Evolutionary conservation across 2,888 invertebrate genomes (phyloP).

Genomic region (Polyploca ridens): DNA sequence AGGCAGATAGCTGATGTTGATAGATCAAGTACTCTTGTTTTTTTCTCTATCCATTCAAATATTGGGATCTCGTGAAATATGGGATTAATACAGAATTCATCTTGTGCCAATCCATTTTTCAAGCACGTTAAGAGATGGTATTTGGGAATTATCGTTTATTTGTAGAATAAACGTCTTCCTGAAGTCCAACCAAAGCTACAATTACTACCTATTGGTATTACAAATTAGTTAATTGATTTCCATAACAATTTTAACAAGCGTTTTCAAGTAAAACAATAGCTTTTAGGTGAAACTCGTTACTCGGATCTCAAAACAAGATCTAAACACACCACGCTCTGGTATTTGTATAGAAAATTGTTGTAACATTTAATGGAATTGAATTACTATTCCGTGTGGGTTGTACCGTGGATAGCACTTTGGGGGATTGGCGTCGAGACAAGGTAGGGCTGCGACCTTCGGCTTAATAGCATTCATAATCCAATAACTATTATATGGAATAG

Average conservation of each 20-base stretch:
- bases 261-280: neutral
- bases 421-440: slow-evolving; percentile 50
- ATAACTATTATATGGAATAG: slow-evolving; percentile 22
- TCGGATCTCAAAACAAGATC: neutral
- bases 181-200: neutral
- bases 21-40: too few relatives aligned
- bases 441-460: slow-evolving; percentile 40
- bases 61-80: too few relatives aligned
- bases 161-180: neutral
- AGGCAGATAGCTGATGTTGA: too few relatives aligned
- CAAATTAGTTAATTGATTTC: neutral
- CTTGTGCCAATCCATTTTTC: too few relatives aligned
- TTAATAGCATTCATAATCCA: slow-evolving; percentile 27
- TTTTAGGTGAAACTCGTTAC: neutral
- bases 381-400: slow-evolving; percentile 46
- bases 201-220: neutral
- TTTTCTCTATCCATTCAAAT: too few relatives aligned
- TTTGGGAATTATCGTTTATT: neutral
- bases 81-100: too few relatives aligned
- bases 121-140: too few relatives aligned
- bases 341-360: slow-evolving; percentile 30
- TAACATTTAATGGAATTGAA: slow-evolving; percentile 48
- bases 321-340: neutral
- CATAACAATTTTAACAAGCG: neutral
- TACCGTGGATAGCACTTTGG: slow-evolving; percentile 46